Evolutionary conservation across 2,113 vertebrate species (phyloP), one percentile per base, ranked within the genome.

Genomic region (Harpagus bidentatus): DNA sequence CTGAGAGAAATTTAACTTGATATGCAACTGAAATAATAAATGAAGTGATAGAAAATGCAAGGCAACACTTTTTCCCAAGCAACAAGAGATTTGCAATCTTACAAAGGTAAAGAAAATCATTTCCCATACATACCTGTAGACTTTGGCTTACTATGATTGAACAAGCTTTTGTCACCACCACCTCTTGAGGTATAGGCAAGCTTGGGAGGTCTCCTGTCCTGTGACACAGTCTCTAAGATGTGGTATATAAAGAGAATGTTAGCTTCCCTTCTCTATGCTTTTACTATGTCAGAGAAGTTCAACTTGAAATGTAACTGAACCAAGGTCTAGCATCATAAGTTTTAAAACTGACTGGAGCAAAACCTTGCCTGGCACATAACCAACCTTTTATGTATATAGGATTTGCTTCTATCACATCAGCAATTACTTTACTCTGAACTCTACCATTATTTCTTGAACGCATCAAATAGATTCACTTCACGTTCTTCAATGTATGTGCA

Each of bases 91-190:
- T 7, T 74, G 5, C 45, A 40, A 21, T 53, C 14, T 73, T 40
- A 78, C 7, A 4, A 1, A 55, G 43, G 29, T 13, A 67, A 55
- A 91, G 45, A 80, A 90, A 92, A 84, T 10, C 22, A 34, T 20
- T 83, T 59, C 43, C 29, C 73, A 67, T 20, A 92, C 96, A 2
- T 99, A 99, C 99, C 99, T 99, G 99, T 99, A 97, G 93, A 98
- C 98, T 99, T 99, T 98, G 99, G 99, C 98, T 99, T 99, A 98
- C 97, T 99, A 92, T 99, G 99, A 96, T 98, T 98, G 97, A 98
- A 99, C 47, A 98, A 96, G 63, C 96, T 98, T 98, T 99, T 99
- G 93, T 99, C 99, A 95, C 98, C 95, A 94, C 97, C 98, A 97
- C 98, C 98, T 98, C 99, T 98, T 86, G 99, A 98, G 92, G 98